Conservation (phyloP, 2,888 invertebrate genomes). For the Ryuthela nishihirai region DNA sequence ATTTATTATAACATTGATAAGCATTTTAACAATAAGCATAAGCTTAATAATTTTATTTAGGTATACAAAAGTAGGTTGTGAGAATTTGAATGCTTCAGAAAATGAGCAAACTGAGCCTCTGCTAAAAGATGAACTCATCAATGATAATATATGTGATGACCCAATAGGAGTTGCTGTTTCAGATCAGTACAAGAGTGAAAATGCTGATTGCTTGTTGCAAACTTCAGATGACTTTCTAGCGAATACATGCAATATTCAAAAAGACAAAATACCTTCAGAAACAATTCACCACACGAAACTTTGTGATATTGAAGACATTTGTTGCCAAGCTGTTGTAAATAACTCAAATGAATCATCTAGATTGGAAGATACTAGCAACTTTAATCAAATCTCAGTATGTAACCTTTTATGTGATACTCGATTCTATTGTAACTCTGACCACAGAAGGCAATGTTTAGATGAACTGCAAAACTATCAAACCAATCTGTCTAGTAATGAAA, state of each 20-base stretch:
- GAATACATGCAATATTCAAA: too few relatives aligned
- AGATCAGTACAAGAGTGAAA: background rate
- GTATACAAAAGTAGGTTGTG: slow-evolving; percentile 4
- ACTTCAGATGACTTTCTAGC: too few relatives aligned
- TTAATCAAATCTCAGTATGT: background rate
- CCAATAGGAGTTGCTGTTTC: background rate
- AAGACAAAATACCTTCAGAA: too few relatives aligned
- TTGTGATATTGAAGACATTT: slow-evolving; percentile 26
- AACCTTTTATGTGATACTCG: slow-evolving; percentile 29
- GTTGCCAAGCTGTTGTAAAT: background rate
- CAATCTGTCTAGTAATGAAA: slow-evolving; percentile 14
- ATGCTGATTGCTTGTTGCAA: too few relatives aligned
- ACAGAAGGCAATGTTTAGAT: slow-evolving; percentile 44
- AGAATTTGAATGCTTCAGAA: background rate
- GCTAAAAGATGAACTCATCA: too few relatives aligned
- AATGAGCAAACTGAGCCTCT: background rate
- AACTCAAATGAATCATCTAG: background rate
- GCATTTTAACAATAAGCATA: slow-evolving; percentile 22
- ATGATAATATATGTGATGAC: too few relatives aligned
- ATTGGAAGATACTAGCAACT: background rate
- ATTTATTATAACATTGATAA: slow-evolving; percentile 18
- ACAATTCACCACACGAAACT: too few relatives aligned
- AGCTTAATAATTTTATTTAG: slow-evolving; percentile 38
- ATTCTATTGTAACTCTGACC: slow-evolving; percentile 40
- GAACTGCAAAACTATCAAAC: slow-evolving; percentile 43